Conservation (phyloP, 2,113 vertebrate genomes). For the Narcine bancroftii region DNA sequence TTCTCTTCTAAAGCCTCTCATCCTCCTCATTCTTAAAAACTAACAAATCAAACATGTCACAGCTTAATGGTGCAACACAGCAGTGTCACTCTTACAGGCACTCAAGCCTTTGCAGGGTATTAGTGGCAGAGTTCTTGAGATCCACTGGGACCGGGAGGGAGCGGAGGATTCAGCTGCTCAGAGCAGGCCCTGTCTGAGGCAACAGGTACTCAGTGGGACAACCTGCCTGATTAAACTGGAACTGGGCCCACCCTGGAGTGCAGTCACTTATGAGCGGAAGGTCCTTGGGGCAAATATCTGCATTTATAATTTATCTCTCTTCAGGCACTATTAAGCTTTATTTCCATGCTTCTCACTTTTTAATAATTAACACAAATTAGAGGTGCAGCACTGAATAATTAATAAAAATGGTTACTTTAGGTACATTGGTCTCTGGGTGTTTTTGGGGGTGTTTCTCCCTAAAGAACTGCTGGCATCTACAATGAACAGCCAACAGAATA, state of each 20-base stretch:
- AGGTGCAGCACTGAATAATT: background rate
- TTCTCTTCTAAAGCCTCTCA: background rate
- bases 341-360: slow-evolving; percentile 1
- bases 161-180: background rate
- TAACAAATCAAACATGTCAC: background rate
- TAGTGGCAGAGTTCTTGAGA: background rate
- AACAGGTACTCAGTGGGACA: background rate
- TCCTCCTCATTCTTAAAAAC: background rate
- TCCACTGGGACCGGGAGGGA: background rate
- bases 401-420: slow-evolving; percentile 22
- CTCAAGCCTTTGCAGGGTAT: background rate
- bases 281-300: background rate
- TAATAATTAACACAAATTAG: slow-evolving; percentile 32
- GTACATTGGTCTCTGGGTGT: background rate
- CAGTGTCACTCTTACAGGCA: background rate
- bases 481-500: background rate
- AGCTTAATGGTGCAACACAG: background rate
- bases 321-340: slow-evolving; percentile 21
- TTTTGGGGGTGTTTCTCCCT: too few species aligned
- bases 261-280: background rate
- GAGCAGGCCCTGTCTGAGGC: background rate
- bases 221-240: background rate
- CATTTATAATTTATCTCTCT: slow-evolving; percentile 14
- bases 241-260: background rate
- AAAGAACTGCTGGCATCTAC: background rate